Evolutionary conservation across 2,797 vertebrate genomes (phyloP).

Genomic region (Periophthalmus magnuspinnatus): DNA sequence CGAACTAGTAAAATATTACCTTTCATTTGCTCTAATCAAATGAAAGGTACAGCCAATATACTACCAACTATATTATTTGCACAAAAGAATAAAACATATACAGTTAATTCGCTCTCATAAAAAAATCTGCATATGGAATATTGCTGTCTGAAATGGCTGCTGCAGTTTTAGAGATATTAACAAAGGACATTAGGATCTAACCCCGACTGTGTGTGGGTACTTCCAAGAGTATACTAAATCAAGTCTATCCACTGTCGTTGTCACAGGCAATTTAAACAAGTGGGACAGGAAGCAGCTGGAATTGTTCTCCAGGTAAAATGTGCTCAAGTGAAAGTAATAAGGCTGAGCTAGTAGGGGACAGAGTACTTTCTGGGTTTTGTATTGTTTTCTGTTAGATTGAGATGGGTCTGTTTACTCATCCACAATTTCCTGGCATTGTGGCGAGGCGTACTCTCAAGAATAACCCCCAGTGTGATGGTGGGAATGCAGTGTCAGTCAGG

Average conservation of each 20-base stretch:
- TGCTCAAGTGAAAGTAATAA: conserved; percentile 43
- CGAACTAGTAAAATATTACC: background rate
- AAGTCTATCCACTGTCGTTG: conserved; percentile 14
- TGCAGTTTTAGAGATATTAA: background rate
- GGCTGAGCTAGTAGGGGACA: conserved; percentile 17
- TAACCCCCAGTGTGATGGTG: background rate
- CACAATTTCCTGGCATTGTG: background rate
- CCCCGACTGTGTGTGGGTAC: conserved; percentile 7
- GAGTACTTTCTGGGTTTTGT: conserved; percentile 8
- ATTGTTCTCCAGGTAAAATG: conserved; percentile 29
- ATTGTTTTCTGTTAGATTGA: conserved; percentile 16
- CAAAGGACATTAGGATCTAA: background rate
- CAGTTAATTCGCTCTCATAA: conserved; percentile 9
- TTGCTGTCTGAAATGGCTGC: background rate
- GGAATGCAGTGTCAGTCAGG: background rate
- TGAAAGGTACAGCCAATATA: background rate
- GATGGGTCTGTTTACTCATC: conserved; percentile 17
- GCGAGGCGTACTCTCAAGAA: background rate
- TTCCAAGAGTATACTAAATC: conserved; percentile 12
- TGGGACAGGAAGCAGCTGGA: conserved; percentile 8
- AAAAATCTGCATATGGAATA: conserved; percentile 2
- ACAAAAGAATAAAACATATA: conserved; percentile 2
- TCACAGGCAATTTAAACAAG: conserved; percentile 4
- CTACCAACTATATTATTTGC: background rate
- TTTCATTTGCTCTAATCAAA: background rate